Base-by-base conservation (phyloP, 2,113 vertebrate genomes). In the Ceyx margarethae region DNA sequence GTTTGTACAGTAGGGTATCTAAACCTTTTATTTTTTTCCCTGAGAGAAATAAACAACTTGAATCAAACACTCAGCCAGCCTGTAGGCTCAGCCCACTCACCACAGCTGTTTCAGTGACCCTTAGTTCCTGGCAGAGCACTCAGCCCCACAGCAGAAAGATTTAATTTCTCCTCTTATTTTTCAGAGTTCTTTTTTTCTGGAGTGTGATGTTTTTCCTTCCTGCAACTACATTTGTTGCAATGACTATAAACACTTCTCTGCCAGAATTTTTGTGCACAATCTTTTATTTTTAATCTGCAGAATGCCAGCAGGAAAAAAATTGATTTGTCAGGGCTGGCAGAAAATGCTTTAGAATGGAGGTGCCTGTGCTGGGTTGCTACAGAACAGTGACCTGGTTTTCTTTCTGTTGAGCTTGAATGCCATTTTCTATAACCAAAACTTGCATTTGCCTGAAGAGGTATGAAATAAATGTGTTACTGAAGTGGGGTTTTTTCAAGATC, bases 231-330 rank as follows among this genome's bases (percentile, higher is more conserved):
- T 25, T 91, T 91, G 42, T 66, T 64, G 5, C 33, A 50, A 71
- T 35, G 28, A 31, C 65, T 51, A 62, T 19, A 83, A 90, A 80
- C 29, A 15, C 56, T 82, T 51, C 14, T 60, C 79, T 87, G 71
- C 51, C 46, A 60, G 69, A 90, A 54, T 51, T 22, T 82, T 87
- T 88, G 42, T 0, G 0, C 60, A 58, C 13, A 13, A 0, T 77
- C 45, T 78, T 91, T 87, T 65, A 58, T 85, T 90, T 94, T 83
- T 83, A 74, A 77, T 90, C 60, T 51, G 23, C 46, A 77, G 67
- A 80, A 85, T 89, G 33, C 79, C 74, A 93, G 26, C 78, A 89
- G 50, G 35, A 88, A 89, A 67, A 75, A 89, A 67, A 75, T 33
- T 6, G 53, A 87, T 91, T 89, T 81, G 31, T 89, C 57, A 79